Evolutionary conservation across 64 coral and sea anemone species (phyloP).

Genomic region (Stylophora pistillata): DNA sequence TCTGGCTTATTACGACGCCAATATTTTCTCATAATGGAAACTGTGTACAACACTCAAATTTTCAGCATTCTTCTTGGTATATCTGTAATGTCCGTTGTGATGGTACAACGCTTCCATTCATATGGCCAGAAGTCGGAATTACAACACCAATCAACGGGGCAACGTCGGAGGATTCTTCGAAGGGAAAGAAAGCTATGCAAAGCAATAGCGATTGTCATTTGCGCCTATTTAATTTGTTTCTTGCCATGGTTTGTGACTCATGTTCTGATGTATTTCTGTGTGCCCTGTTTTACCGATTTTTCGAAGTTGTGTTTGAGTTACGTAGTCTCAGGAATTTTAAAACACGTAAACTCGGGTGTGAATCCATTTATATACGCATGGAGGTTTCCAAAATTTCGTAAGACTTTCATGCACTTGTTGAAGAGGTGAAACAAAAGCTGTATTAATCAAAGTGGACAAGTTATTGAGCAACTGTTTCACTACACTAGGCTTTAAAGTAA

Average conservation of each 20-base stretch:
- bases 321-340: not conserved
- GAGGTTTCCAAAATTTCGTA: not conserved
- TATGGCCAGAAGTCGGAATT: too few relatives aligned
- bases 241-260: not conserved
- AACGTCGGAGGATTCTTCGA: not conserved
- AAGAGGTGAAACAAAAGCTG: not conserved
- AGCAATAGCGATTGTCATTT: not conserved
- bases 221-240: not conserved
- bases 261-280: not conserved
- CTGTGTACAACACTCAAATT: not conserved
- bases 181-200: not conserved
- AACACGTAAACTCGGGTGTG: not conserved
- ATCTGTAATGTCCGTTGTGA: too few relatives aligned
- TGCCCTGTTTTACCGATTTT: not conserved
- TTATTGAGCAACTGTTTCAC: too few relatives aligned
- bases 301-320: not conserved
- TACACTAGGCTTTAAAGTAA: too few relatives aligned
- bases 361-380: conserved; percentile 17
- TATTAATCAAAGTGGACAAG: too few relatives aligned
- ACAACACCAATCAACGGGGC: too few relatives aligned
- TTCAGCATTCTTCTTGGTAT: too few relatives aligned
- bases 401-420: not conserved
- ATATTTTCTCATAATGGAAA: conserved; percentile 1
- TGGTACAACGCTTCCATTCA: too few relatives aligned
- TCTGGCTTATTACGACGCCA: not conserved